A percentile compares a stretch with the other conserved stretches of the same genome.
Conservation (phyloP, 2,113 vertebrate species). For the Myotis davidii region DNA sequence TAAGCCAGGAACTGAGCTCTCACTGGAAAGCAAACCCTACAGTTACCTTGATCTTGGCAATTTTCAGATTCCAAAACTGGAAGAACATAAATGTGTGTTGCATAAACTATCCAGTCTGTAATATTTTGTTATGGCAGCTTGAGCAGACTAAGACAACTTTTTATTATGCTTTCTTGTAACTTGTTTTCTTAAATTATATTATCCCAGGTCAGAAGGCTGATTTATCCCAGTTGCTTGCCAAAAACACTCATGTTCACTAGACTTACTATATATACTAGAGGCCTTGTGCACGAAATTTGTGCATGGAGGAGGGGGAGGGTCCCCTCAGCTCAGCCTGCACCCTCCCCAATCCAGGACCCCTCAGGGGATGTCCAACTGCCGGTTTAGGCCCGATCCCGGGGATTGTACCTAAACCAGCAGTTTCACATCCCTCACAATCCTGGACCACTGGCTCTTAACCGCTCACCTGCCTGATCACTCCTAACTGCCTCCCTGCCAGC, state of each 20-base stretch:
- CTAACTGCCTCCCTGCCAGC: no score
- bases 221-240: not conserved
- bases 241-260: not conserved
- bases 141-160: not conserved
- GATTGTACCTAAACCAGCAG: no score
- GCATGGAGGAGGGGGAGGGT: no score
- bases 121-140: not conserved
- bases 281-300: no score
- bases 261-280: not conserved
- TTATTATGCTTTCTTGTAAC: not conserved
- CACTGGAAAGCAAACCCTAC: not conserved
- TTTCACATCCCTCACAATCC: no score
- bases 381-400: no score
- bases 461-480: no score
- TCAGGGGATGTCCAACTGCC: no score
- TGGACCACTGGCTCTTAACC: no score
- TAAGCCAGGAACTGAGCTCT: not conserved
- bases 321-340: no score
- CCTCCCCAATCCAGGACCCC: no score
- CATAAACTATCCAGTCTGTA: not conserved
- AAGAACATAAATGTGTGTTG: not conserved
- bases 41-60: not conserved
- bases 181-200: not conserved
- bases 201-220: not conserved
- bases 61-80: not conserved